phyloP scores from a whole-genome alignment of 2,113 vertebrate genomes.

The Tor tambroides region DNA sequence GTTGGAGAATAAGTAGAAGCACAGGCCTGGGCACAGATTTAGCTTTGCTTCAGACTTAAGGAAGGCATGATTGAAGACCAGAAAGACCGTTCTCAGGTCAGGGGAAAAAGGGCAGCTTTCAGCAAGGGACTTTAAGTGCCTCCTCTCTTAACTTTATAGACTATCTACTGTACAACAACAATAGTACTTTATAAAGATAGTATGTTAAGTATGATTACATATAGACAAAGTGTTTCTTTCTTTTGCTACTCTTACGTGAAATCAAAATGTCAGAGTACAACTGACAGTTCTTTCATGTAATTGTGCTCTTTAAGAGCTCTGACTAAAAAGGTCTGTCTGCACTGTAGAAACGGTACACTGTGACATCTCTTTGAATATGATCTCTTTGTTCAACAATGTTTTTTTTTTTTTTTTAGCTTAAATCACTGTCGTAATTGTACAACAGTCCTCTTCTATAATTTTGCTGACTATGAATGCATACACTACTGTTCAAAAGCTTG shows the following conservation, averaged over 20 bases:
- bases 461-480: not conserved
- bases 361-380: conserved; percentile 23
- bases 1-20: conserved; percentile 41
- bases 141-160: conserved; percentile 8
- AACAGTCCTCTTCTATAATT: not conserved
- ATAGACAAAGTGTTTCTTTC: not conserved
- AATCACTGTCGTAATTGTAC: not conserved
- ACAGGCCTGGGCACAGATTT: conserved; percentile 22
- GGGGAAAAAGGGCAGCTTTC: not conserved
- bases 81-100: conserved; percentile 40
- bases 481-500: not conserved
- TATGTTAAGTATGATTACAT: not conserved
- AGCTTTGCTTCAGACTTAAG: conserved; percentile 26
- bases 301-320: conserved; percentile 16
- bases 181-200: not conserved
- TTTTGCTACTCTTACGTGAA: not conserved
- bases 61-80: conserved; percentile 46
- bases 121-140: not conserved
- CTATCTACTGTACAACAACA: not conserved
- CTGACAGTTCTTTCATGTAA: conserved; percentile 23
- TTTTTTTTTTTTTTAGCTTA: not conserved
- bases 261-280: conserved; percentile 23
- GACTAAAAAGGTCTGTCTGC: conserved; percentile 30
- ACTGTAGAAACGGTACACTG: not conserved
- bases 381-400: conserved; percentile 5